Percentiles rank a stretch among this genome's conserved stretches.
phyloP scores from a whole-genome alignment of 2,888 invertebrate genomes.

The Mesorhabditis spiculigera region DNA sequence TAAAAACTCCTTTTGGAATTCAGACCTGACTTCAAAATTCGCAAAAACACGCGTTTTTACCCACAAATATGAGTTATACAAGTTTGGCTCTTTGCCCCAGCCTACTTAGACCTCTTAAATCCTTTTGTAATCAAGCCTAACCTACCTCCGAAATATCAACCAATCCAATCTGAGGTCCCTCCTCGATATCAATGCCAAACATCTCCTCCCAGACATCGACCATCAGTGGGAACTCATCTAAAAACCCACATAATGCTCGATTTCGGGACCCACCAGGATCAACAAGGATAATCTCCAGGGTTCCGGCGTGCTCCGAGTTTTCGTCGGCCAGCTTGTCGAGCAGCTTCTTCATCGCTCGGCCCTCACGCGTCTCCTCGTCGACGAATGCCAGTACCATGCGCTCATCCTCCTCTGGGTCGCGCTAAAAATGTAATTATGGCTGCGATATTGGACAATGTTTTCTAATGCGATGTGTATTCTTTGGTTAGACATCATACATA shows the following conservation, averaged over 20 bases:
- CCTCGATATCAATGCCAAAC: constrained; percentile 59
- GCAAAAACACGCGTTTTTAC: neutral
- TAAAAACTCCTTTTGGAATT: neutral
- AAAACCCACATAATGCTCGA: neutral
- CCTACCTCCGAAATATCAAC: constrained; percentile 57
- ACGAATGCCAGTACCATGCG: constrained; percentile 56
- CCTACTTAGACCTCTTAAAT: neutral
- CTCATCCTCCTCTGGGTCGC: constrained; percentile 58
- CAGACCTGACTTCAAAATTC: neutral
- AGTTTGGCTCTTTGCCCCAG: too few species aligned
- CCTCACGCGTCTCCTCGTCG: constrained; percentile 58
- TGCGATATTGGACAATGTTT: neutral
- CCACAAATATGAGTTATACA: neutral
- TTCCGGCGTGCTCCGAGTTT: constrained; percentile 58
- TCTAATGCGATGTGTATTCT: neutral
- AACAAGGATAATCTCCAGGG: constrained; percentile 56
- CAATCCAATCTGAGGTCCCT: constrained; percentile 57
- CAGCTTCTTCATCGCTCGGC: constrained; percentile 54
- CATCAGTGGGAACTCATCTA: constrained; percentile 59
- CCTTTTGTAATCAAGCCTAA: neutral
- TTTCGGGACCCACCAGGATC: constrained; percentile 46
- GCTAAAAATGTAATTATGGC: constrained; percentile 25
- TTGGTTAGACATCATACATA: neutral
- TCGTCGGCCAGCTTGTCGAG: constrained; percentile 56
- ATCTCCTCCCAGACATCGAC: constrained; percentile 59